Base-by-base conservation (phyloP, 2,113 vertebrate species). In the Strix uralensis region DNA sequence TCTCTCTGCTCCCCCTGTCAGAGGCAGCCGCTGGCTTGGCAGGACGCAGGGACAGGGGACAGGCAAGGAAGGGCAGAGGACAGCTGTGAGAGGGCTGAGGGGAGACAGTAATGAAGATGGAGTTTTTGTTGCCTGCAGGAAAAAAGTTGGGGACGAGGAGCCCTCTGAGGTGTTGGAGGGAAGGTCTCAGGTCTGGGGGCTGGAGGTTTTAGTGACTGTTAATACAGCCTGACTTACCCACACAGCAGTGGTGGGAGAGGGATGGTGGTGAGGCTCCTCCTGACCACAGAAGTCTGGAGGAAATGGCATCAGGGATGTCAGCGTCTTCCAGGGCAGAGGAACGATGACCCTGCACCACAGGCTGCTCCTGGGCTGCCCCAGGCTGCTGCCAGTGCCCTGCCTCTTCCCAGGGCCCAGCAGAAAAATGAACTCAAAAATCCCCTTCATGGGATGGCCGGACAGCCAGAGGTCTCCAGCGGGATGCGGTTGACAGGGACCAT, bases 81-180 rank as follows among this genome's bases (percentile, higher is more conserved):
- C 0, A 9, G 72, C 23, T 4, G 30, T 0, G 19, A 49, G 30
- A 93, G 49, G 40, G 15, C 40, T 40, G n/a, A 2, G 9, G 15
- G 6, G 3, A 27, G 10, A 12, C 23, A 36, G 29, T 25, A 29
- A 51, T 18, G 59, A 62, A 15, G 3, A 3, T 44, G 49, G 23
- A 52, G 54, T 13, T 14, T 44, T 90, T 1, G 1, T 57, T 44
- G 27, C 18, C 18, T 27, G 15, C 2, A 2, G 47, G 42, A 52
- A 49, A 36, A 46, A 23, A n/a, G 15, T 12, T 58, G 54, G 16
- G 26, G 34, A 4, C 1, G 4, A 46, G 19, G 25, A 58, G n/a
- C 5, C 1, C 7, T 40, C 46, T 0, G 1, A 73, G 21, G 12
- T 2, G 3, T 40, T 20, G 30, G 32, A 80, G 23, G 36, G 25